phyloP scores from a whole-genome alignment of 1,140 invertebrate species.

The Hypothenemus hampei region DNA sequence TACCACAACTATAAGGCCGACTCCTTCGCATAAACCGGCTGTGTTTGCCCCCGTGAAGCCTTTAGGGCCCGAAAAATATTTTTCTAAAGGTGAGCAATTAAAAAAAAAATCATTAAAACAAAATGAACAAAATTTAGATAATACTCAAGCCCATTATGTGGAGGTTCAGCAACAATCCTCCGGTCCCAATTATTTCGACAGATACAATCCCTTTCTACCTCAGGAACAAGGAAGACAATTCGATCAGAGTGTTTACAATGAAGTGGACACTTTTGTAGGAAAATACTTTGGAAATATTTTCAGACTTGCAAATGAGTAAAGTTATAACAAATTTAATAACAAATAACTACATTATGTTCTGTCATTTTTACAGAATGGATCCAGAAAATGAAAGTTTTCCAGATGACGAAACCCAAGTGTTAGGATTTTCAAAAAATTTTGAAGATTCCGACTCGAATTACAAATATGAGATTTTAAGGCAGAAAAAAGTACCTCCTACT shows the following conservation, averaged over 20 bases:
- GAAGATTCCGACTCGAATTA: conserved; percentile 36
- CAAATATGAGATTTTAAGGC: conserved; percentile 26
- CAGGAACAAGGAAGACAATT: neutral
- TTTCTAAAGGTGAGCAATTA: conserved; percentile 5
- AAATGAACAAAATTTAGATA: conserved; percentile 15
- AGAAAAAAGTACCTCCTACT: conserved; percentile 40
- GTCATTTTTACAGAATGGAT: conserved; percentile 12
- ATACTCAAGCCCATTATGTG: conserved; percentile 25
- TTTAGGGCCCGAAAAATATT: conserved; percentile 40
- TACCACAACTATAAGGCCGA: conserved; percentile 41
- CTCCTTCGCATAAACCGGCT: conserved; percentile 50
- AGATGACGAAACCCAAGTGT: conserved; percentile 24
- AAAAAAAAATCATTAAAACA: neutral
- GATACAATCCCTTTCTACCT: conserved; percentile 27
- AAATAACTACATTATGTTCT: too few species aligned
- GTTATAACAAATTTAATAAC: too few species aligned
- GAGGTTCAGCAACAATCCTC: conserved; percentile 22
- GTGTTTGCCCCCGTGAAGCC: conserved; percentile 49
- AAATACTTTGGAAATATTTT: conserved; percentile 30
- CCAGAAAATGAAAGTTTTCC: conserved; percentile 10
- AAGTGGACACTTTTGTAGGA: conserved; percentile 33
- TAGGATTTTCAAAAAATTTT: conserved; percentile 36
- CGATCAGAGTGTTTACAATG: conserved; percentile 24
- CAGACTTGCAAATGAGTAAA: conserved; percentile 31
- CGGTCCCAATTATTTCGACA: conserved; percentile 33